phyloP scores from a whole-genome alignment of 2,888 invertebrate genomes.

The Philaethria dido region DNA sequence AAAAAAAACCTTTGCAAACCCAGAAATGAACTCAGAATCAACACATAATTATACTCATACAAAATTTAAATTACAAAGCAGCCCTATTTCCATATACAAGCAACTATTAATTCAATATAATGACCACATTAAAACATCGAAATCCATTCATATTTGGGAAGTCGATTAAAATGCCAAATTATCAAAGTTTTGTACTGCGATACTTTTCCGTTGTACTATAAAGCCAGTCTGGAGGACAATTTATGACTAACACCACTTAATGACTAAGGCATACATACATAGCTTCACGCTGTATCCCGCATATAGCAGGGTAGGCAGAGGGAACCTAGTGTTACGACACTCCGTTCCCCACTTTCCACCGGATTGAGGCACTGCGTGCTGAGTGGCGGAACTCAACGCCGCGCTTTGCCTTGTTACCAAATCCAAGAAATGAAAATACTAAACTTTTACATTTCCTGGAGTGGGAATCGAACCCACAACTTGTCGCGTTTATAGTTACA shows the following conservation, averaged over 20 bases:
- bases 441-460: too few relatives aligned
- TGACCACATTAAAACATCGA: constrained; percentile 6
- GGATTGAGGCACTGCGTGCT: too few relatives aligned
- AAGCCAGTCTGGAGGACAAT: constrained; percentile 53
- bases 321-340: too few relatives aligned
- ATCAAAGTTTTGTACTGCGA: constrained; percentile 28
- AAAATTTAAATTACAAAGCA: neutral
- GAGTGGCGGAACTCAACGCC: too few relatives aligned
- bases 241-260: constrained; percentile 61
- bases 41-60: neutral
- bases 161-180: constrained; percentile 22
- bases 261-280: constrained; percentile 69
- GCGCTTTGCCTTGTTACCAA: too few relatives aligned
- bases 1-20: too few relatives aligned
- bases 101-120: constrained; percentile 3
- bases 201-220: constrained; percentile 40
- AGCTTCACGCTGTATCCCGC: too few relatives aligned
- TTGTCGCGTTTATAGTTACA: too few relatives aligned
- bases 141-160: constrained; percentile 3
- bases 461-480: too few relatives aligned
- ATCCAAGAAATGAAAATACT: too few relatives aligned
- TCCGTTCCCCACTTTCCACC: too few relatives aligned
- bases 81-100: neutral
- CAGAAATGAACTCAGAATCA: neutral
- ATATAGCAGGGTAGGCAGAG: too few relatives aligned